Evolutionary conservation across 2,888 invertebrate species (phyloP).

Genomic region (Meta bourneti): DNA sequence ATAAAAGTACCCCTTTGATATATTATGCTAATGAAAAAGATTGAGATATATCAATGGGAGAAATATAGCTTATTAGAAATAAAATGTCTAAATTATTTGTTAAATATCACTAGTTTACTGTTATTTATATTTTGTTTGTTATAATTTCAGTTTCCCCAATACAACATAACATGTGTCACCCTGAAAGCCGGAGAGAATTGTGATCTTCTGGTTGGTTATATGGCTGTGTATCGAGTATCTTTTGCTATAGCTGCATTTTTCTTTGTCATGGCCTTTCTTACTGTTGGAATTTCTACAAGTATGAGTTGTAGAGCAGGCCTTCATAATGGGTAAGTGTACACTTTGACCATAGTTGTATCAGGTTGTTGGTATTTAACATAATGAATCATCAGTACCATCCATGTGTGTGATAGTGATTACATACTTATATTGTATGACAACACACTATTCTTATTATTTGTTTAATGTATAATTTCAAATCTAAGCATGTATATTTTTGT

Average conservation of each 20-base stretch:
- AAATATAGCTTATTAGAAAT: neutral
- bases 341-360: neutral
- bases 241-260: constrained; percentile 81
- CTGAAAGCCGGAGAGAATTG: constrained; percentile 80
- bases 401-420: neutral
- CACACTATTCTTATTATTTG: too few relatives aligned
- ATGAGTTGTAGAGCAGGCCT: constrained; percentile 81
- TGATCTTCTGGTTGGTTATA: constrained; percentile 81
- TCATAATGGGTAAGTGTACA: constrained; percentile 81
- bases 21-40: too few relatives aligned
- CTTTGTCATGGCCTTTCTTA: constrained; percentile 80
- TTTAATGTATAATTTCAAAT: too few relatives aligned
- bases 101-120: neutral
- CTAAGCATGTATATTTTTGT: too few relatives aligned
- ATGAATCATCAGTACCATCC: neutral
- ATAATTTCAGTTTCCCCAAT: constrained; percentile 79
- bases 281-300: constrained; percentile 81
- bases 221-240: constrained; percentile 82
- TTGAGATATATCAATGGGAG: too few relatives aligned
- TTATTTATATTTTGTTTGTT: neutral
- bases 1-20: too few relatives aligned
- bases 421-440: neutral
- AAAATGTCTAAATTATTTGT: neutral
- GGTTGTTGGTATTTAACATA: neutral
- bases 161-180: constrained; percentile 80